Evolutionary conservation across 2,113 vertebrate species (phyloP), one percentile per base, ranked within the genome.

Genomic region (Prochilodus magdalenae): DNA sequence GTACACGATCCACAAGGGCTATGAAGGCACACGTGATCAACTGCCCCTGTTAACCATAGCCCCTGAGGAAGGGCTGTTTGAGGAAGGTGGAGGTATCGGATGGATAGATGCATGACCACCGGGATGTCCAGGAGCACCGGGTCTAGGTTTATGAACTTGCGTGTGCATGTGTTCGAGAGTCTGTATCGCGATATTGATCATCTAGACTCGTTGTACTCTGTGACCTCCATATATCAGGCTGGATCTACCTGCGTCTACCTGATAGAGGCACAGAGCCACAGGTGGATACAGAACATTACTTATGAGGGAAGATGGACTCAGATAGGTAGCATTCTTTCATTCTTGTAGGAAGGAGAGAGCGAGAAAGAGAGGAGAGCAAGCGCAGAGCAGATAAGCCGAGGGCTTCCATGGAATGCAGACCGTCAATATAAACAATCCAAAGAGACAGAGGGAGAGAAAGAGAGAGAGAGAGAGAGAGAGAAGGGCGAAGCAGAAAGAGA

Each of bases 281-380:
- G 77, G 63, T 76, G 36, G 79, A 73, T 85, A 74, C 80, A 87
- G 80, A 80, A 83, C 73, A 87, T 79, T 85, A 44, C 76, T 74
- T 77, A 49, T 75, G 44, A 85, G 74, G 70, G 70, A 55, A 79
- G 80, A 77, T 73, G 27, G 49, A 60, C 79, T 51, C 27, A 36
- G 80, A 87, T 87, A 82, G 40, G 44, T 22, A 40, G 30, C 36
- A 55, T 77, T 53, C 69, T 78, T 63, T 81, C 22, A 16, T n/a
- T n/a, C n/a, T n/a, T n/a, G n/a, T n/a, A n/a, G n/a, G 57, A 40
- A 44, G 18, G 47, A 57, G 73, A 30, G 49, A 49, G 60, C 59
- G 33, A 29, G 44, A 70, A 55, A 75, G 59, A 75, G 65, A 62
- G 22, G 65, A 75, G 59, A 75, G 55, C 24, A 59, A 69, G 66